Conservation (phyloP, 2,888 invertebrate genomes). For the Rambutsinella grinnellia region DNA sequence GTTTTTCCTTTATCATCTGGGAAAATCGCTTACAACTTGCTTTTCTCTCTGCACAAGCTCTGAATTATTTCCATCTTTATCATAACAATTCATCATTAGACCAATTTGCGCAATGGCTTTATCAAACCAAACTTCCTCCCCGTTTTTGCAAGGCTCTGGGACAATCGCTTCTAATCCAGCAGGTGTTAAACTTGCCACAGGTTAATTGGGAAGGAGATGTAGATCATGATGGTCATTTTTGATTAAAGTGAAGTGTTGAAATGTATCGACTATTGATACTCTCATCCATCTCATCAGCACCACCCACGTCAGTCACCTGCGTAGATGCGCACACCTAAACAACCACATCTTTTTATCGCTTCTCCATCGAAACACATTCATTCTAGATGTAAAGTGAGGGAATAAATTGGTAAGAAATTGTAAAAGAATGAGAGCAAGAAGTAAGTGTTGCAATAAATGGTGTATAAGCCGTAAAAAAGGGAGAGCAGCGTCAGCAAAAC, state of each 20-base stretch:
- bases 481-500: conserved; percentile 7
- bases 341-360: background rate
- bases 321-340: background rate
- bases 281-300: background rate
- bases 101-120: no score
- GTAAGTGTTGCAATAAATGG: background rate
- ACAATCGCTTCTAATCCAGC: conserved; percentile 21
- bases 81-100: background rate
- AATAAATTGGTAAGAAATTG: background rate
- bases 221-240: background rate
- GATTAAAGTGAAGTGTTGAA: background rate
- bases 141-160: no score
- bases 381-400: conserved; percentile 12
- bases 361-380: background rate
- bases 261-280: background rate
- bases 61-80: no score
- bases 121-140: no score
- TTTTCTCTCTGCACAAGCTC: no score
- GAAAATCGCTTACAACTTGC: background rate
- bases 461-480: conserved; percentile 3
- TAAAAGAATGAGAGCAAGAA: conserved; percentile 39
- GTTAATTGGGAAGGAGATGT: no score
- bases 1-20: background rate
- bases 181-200: conserved; percentile 49
- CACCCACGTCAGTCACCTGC: background rate